phyloP scores from a whole-genome alignment of 2,888 invertebrate genomes.

The Drymonia ruficornis region DNA sequence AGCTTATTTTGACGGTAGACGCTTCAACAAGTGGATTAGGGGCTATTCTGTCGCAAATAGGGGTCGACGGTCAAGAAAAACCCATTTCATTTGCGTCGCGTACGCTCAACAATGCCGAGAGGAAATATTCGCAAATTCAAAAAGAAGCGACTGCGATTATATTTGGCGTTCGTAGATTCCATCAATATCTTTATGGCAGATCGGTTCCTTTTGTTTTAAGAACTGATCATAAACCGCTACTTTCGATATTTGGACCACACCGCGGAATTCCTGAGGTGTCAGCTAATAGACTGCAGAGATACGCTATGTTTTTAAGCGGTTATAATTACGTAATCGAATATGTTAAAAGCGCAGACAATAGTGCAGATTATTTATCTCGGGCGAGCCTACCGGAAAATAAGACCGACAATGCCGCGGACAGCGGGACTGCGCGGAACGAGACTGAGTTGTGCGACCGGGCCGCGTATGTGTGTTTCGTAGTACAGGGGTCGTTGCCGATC shows the following conservation, averaged over 20 bases:
- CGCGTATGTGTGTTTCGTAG: slow-evolving; percentile 25
- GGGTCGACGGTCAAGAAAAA: too few species aligned
- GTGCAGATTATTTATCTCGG: slow-evolving; percentile 29
- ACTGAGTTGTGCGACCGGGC: slow-evolving; percentile 17
- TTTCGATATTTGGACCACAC: slow-evolving; percentile 36
- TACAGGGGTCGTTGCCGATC: slow-evolving; percentile 20
- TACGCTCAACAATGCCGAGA: slow-evolving; percentile 29
- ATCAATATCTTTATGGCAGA: slow-evolving; percentile 34
- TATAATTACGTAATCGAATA: slow-evolving; percentile 40
- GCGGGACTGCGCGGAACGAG: background rate
- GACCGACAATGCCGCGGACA: background rate
- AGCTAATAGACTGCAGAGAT: slow-evolving; percentile 36
- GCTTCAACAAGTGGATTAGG: slow-evolving; percentile 14
- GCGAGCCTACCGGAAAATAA: slow-evolving; percentile 12
- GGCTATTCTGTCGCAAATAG: too few species aligned
- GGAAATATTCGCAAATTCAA: slow-evolving; percentile 15
- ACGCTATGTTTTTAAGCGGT: slow-evolving; percentile 32
- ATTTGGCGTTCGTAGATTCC: slow-evolving; percentile 19
- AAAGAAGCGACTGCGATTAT: slow-evolving; percentile 19
- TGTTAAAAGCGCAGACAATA: slow-evolving; percentile 27
- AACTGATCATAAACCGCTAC: slow-evolving; percentile 36
- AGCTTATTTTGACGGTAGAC: slow-evolving; percentile 33
- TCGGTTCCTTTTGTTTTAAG: slow-evolving; percentile 26
- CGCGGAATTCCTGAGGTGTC: slow-evolving; percentile 40
- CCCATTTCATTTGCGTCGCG: slow-evolving; percentile 36